A percentile compares a stretch with the other conserved stretches of the same genome.
Conservation (phyloP, 2,888 invertebrate genomes). For the Gortyna flavago region DNA sequence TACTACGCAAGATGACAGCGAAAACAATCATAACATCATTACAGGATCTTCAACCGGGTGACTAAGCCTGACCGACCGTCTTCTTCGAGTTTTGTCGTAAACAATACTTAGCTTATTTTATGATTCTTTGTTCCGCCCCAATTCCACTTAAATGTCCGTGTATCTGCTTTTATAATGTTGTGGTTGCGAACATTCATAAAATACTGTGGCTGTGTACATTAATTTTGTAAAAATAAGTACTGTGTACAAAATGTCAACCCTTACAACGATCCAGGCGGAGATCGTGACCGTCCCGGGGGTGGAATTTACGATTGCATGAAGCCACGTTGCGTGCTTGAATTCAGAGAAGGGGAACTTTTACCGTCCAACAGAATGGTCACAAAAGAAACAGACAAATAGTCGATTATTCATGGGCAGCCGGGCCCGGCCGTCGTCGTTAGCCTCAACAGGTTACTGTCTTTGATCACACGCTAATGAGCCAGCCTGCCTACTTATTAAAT, state of each 20-base stretch:
- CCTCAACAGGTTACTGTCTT: conserved; percentile 73
- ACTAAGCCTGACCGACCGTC: conserved; percentile 50
- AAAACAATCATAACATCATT: conserved; percentile 62
- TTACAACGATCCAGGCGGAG: conserved; percentile 62
- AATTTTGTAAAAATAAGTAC: conserved; percentile 51
- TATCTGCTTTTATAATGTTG: conserved; percentile 36
- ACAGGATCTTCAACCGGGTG: conserved; percentile 55
- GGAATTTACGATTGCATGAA: conserved; percentile 73
- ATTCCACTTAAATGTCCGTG: conserved; percentile 23
- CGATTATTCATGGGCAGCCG: conserved; percentile 52
- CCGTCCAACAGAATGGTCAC: conserved; percentile 26
- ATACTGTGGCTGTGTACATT: conserved; percentile 30
- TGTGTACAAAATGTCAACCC: conserved; percentile 62
- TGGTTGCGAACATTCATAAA: conserved; percentile 17
- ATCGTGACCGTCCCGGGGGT: conserved; percentile 67
- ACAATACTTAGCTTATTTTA: conserved; percentile 39
- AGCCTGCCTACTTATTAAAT: conserved; percentile 52
- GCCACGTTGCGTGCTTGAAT: conserved; percentile 66
- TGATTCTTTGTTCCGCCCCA: conserved; percentile 44
- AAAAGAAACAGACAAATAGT: conserved; percentile 65
- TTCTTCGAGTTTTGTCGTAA: conserved; percentile 42
- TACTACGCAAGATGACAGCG: conserved; percentile 65
- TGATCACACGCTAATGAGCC: conserved; percentile 64
- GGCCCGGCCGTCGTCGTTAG: conserved; percentile 32
- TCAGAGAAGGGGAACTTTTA: conserved; percentile 54